Percentiles rank a stretch among this genome's conserved stretches.
Evolutionary conservation across 2,113 vertebrate genomes (phyloP).

Genomic region (Ctenomys sociabilis): DNA sequence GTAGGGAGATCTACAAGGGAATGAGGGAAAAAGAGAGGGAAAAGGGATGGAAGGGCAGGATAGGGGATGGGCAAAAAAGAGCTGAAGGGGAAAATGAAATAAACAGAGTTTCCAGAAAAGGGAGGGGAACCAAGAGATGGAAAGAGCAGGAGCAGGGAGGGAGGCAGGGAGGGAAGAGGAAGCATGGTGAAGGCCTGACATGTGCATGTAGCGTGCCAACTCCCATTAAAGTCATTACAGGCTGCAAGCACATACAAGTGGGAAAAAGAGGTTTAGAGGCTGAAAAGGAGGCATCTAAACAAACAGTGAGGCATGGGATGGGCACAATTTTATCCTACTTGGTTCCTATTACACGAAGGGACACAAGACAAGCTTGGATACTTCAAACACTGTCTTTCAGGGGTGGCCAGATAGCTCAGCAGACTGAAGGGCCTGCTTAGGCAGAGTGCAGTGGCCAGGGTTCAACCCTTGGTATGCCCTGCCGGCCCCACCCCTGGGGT

Average conservation of each 20-base stretch:
- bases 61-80: background rate
- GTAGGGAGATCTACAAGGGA: background rate
- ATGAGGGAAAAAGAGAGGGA: background rate
- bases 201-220: background rate
- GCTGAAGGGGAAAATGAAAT: background rate
- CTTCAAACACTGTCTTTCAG: too few species aligned
- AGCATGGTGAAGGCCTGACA: background rate
- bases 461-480: too few species aligned
- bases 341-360: background rate
- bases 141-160: background rate
- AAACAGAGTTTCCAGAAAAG: background rate
- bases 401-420: too few species aligned
- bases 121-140: background rate
- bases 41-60: background rate
- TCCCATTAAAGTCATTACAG: background rate
- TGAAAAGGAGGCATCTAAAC: background rate
- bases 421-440: too few species aligned
- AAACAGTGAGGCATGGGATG: background rate
- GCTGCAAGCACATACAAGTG: background rate
- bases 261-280: background rate
- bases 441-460: too few species aligned
- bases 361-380: background rate
- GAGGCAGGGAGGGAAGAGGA: too few species aligned
- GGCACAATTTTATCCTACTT: background rate
- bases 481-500: too few species aligned